Conservation (phyloP, 2,113 vertebrate species). For the Micromys minutus region DNA sequence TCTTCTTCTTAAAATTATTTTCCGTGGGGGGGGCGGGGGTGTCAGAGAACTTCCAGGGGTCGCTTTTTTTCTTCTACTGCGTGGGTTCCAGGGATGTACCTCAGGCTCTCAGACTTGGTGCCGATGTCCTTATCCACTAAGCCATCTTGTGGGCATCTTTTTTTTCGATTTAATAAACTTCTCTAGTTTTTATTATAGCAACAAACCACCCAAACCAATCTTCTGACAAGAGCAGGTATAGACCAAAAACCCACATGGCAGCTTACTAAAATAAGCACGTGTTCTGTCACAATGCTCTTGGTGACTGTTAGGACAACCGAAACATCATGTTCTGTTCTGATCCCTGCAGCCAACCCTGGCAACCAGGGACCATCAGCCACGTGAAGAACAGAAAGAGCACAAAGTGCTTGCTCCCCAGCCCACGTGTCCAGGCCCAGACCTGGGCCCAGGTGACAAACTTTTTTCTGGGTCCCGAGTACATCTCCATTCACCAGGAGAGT, state of each 20-base stretch:
- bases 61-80: background rate
- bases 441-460: background rate
- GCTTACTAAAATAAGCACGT: background rate
- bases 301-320: rapidly evolving
- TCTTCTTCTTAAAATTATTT: background rate
- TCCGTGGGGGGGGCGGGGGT: background rate
- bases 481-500: no score
- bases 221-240: background rate
- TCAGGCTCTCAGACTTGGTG: background rate
- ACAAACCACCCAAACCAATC: background rate
- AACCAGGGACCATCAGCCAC: rapidly evolving
- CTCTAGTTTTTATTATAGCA: background rate
- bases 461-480: background rate
- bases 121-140: background rate
- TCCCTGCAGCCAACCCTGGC: background rate
- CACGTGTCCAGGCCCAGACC: background rate
- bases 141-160: background rate
- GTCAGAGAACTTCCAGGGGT: background rate
- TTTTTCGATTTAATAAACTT: background rate
- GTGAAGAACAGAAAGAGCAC: background rate
- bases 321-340: background rate
- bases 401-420: background rate
- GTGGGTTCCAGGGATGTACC: background rate
- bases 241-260: background rate
- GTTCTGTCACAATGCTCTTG: rapidly evolving